Conservation (phyloP, 2,113 vertebrate genomes). For the Lepidothrix coronata region DNA sequence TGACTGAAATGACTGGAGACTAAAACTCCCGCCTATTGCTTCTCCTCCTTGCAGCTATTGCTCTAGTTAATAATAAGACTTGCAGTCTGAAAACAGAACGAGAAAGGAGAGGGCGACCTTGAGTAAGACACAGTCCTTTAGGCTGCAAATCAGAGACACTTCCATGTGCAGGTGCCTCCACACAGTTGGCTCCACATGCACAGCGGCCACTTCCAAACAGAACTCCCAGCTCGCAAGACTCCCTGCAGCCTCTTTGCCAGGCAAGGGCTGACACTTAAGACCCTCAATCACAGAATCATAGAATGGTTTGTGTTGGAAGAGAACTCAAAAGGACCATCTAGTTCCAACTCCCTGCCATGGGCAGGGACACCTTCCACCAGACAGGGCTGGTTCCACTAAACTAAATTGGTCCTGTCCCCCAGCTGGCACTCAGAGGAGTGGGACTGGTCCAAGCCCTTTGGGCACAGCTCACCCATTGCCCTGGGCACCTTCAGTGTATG, state of each 20-base stretch:
- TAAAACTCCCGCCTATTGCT: not conserved
- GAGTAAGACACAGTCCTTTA: not conserved
- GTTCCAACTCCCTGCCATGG: not conserved
- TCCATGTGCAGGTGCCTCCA: fast-evolving
- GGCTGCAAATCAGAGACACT: not conserved
- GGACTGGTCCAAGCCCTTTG: not conserved
- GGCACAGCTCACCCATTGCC: not conserved
- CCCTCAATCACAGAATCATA: not conserved
- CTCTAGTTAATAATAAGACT: not conserved
- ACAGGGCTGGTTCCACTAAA: not conserved
- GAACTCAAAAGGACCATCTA: not conserved
- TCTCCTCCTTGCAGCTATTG: not conserved
- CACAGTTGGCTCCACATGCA: not conserved
- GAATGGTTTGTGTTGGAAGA: not conserved
- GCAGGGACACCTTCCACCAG: not conserved
- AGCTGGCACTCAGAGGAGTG: not conserved
- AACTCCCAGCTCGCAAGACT: not conserved
- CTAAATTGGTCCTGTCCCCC: not conserved
- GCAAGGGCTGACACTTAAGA: not conserved
- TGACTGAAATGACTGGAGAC: not conserved
- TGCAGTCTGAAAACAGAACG: not conserved
- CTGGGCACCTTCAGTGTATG: fast-evolving
- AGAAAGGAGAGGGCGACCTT: not conserved
- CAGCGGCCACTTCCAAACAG: not conserved
- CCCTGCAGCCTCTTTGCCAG: not conserved